Evolutionary conservation across 2,113 vertebrate species (phyloP).

Genomic region (Carollia perspicillata): DNA sequence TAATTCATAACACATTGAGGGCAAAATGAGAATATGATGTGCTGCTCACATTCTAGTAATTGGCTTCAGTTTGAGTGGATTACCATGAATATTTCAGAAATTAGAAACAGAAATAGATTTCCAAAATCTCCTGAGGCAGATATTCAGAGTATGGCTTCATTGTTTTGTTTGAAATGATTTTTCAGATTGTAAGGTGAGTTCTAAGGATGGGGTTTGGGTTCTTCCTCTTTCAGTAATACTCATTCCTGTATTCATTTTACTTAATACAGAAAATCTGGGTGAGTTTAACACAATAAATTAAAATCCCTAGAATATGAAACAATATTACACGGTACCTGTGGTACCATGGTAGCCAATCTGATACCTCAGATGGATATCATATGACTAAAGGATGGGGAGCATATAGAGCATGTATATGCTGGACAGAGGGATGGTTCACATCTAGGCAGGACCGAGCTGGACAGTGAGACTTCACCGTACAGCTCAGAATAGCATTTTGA

Average conservation of each 20-base stretch:
- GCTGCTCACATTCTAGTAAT: background rate
- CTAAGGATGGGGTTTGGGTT: background rate
- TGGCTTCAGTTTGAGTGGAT: constrained; percentile 5
- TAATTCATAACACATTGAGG: background rate
- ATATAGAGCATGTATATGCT: background rate
- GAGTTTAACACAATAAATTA: background rate
- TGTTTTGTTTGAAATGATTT: constrained; percentile 30
- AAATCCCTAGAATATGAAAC: background rate
- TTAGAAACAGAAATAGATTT: constrained; percentile 27
- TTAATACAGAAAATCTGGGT: background rate
- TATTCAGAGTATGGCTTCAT: background rate
- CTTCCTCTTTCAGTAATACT: background rate
- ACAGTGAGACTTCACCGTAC: background rate
- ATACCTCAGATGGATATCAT: background rate
- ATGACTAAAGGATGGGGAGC: background rate
- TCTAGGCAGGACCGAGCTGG: background rate
- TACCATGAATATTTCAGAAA: background rate
- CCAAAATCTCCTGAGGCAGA: background rate
- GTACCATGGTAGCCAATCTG: background rate
- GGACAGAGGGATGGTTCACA: background rate
- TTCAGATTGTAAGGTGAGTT: constrained; percentile 8
- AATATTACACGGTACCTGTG: background rate
- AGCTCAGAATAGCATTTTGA: background rate
- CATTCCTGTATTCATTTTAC: background rate
- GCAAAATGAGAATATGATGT: background rate